phyloP scores from a whole-genome alignment of 1,140 invertebrate species.

The Leptestheria dahalacensis region DNA sequence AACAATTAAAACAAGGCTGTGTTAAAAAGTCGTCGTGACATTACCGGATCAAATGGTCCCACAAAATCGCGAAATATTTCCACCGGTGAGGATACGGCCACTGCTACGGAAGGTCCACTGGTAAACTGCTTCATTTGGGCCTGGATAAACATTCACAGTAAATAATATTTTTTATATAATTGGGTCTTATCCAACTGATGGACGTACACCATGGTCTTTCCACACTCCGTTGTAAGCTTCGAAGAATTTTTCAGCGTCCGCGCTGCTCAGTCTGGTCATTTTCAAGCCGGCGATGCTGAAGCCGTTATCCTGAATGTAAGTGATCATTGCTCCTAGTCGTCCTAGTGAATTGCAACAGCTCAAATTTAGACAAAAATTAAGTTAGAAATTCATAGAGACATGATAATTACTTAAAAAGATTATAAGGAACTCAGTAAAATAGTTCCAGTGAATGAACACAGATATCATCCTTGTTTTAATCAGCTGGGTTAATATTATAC shows the following conservation, averaged over 20 bases:
- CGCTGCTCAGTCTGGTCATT: conserved; percentile 57
- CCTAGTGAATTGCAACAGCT: no score
- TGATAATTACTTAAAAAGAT: no score
- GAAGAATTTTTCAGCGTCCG: conserved; percentile 76
- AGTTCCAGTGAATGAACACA: not conserved
- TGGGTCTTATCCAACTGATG: not conserved
- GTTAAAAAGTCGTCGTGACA: conserved; percentile 21
- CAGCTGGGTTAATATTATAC: conserved; percentile 23
- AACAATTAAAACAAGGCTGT: not conserved
- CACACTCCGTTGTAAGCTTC: conserved; percentile 87
- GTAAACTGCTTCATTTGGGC: conserved; percentile 65
- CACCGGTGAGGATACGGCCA: conserved; percentile 60
- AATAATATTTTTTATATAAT: conserved; percentile 7
- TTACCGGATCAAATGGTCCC: conserved; percentile 75
- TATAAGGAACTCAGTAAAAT: no score
- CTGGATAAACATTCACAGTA: conserved; percentile 28
- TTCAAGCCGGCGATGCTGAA: conserved; percentile 64
- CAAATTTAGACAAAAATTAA: no score
- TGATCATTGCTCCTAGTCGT: conserved; percentile 48
- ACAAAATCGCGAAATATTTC: conserved; percentile 65
- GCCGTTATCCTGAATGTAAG: conserved; percentile 51
- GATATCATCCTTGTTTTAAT: not conserved
- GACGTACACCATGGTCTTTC: conserved; percentile 54
- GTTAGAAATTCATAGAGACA: no score
- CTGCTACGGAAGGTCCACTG: conserved; percentile 64